These are phyloP conservation scores for Hypotaenidia philippensis DNA, from an alignment of 2,797 vertebrate species.

Conservation along the genomic window DNA sequence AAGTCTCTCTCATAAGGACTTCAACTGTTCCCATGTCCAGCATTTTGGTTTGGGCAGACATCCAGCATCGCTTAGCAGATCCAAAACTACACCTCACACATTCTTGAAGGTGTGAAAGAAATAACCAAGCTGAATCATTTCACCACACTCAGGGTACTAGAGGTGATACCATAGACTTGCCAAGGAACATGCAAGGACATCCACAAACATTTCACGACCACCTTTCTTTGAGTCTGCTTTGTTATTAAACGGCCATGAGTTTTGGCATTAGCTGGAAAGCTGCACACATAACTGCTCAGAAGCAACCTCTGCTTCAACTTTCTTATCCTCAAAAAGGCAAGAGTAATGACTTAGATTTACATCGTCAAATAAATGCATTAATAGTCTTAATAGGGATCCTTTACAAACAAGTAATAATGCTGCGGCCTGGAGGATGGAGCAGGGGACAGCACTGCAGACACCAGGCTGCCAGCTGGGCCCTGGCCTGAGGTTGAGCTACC, in stretches of 20 bases:
- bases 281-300: not conserved
- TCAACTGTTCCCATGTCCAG: constrained; percentile 36
- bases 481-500: not conserved
- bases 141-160: not conserved
- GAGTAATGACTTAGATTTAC: too few relatives aligned
- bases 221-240: constrained; percentile 22
- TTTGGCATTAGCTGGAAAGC: constrained; percentile 1
- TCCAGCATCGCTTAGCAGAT: constrained; percentile 58
- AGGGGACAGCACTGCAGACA: not conserved
- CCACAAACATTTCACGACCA: constrained; percentile 64
- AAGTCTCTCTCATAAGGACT: constrained; percentile 28
- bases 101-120: constrained; percentile 68
- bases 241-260: constrained; percentile 3
- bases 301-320: not conserved
- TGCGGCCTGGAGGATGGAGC: not conserved
- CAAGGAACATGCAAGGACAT: constrained; percentile 49
- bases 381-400: not conserved
- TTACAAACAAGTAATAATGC: not conserved
- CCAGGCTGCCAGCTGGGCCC: not conserved
- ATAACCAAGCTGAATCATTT: constrained; percentile 52
- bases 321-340: not conserved
- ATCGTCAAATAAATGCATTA: not conserved
- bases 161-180: constrained; percentile 8
- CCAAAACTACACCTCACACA: constrained; percentile 45
- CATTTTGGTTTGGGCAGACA: constrained; percentile 38